Evolutionary conservation across 2,113 vertebrate genomes (phyloP).

Genomic region (Lipophrys pholis): DNA sequence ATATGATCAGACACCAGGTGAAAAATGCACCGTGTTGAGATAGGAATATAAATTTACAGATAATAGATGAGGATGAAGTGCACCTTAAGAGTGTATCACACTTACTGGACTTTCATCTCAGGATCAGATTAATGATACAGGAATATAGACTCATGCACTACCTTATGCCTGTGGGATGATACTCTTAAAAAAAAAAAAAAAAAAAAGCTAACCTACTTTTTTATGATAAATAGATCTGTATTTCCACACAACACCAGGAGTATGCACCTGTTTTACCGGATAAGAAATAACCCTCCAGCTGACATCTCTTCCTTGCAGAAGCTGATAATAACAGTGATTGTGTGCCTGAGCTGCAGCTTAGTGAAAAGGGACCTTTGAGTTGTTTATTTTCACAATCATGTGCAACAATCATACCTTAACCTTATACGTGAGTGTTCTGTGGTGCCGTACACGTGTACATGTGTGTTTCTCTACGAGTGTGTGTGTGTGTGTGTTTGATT

Average conservation of each 20-base stretch:
- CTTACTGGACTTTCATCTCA: not conserved
- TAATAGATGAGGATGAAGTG: no score
- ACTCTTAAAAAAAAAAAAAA: no score
- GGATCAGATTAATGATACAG: not conserved
- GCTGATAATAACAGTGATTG: slow-evolving; percentile 65
- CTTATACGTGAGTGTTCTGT: slow-evolving; percentile 58
- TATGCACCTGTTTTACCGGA: slow-evolving; percentile 3
- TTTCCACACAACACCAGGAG: not conserved
- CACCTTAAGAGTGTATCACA: no score
- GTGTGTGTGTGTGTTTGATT: slow-evolving; percentile 66
- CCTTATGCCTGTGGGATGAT: no score
- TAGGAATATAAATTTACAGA: no score
- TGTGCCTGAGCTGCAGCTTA: slow-evolving; percentile 68
- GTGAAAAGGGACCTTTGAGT: slow-evolving; percentile 70
- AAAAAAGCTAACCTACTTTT: no score
- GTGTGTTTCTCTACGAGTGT: slow-evolving; percentile 3
- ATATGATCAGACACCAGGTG: not conserved
- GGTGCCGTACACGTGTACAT: slow-evolving; percentile 29
- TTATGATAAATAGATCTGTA: not conserved
- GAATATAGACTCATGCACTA: not conserved
- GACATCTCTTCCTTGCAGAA: slow-evolving; percentile 38
- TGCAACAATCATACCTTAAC: slow-evolving; percentile 75
- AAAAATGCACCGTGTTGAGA: no score
- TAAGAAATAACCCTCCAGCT: slow-evolving; percentile 35
- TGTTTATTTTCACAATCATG: slow-evolving; percentile 76